Conservation (phyloP, 2,797 vertebrate genomes). For the Scolopax bukidnonensis region DNA sequence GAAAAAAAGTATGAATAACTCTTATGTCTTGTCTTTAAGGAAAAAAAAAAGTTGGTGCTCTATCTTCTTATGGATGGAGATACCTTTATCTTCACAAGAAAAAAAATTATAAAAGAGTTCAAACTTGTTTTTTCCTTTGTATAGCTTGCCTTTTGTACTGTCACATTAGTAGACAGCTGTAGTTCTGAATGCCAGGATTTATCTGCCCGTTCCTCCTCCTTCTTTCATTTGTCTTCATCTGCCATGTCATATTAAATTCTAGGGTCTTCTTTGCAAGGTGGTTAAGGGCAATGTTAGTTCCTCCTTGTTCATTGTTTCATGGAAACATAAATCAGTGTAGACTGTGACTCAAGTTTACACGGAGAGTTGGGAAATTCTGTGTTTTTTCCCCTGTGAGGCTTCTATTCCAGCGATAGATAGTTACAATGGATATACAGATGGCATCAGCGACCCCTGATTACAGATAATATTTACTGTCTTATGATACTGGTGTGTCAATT, state of each 20-base stretch:
- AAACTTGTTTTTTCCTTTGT: neutral
- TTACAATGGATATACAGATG: neutral
- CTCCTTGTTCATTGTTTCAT: conserved; percentile 14
- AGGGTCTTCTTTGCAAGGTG: neutral
- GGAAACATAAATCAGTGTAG: neutral
- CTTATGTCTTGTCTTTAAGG: neutral
- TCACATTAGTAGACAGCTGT: neutral
- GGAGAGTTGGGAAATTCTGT: conserved; percentile 18
- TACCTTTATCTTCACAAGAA: neutral
- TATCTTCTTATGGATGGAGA: neutral
- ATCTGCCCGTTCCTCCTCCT: neutral
- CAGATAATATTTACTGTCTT: conserved; percentile 9
- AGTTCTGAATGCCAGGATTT: neutral
- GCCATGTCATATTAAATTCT: neutral
- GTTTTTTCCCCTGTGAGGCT: neutral
- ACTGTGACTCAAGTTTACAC: neutral
- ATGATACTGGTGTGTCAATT: conserved; percentile 9
- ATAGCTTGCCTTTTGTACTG: neutral
- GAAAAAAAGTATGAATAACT: neutral
- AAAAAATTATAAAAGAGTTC: neutral
- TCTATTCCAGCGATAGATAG: neutral
- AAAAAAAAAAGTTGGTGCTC: neutral
- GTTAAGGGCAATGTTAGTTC: conserved; percentile 33
- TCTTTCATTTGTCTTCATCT: neutral
- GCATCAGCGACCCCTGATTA: neutral